A percentile compares a stretch with the other conserved stretches of the same genome.
phyloP scores from a whole-genome alignment of 1,140 invertebrate species.

The Calliopsis andreniformis region DNA sequence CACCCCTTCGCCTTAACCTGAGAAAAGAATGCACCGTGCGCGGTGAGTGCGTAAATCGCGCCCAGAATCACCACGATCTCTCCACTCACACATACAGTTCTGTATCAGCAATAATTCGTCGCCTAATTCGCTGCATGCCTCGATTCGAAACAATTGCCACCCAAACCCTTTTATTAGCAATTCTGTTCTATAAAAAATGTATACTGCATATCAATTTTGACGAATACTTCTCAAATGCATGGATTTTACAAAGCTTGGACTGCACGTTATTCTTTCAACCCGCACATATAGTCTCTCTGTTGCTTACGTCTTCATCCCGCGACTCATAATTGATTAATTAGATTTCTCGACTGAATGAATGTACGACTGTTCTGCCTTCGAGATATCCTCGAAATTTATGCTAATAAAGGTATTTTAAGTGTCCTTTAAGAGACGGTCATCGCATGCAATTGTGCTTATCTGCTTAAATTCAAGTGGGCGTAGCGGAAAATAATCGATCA shows the following conservation, averaged over 20 bases:
- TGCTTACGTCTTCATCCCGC: neutral
- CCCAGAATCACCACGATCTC: conserved; percentile 76
- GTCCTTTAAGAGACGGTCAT: conserved; percentile 22
- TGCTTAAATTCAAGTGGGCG: conserved; percentile 38
- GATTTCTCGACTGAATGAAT: conserved; percentile 39
- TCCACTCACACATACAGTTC: conserved; percentile 78
- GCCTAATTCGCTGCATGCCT: conserved; percentile 64
- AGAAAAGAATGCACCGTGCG: conserved; percentile 96
- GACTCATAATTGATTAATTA: conserved; percentile 43
- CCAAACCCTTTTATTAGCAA: neutral
- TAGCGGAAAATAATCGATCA: conserved; percentile 26
- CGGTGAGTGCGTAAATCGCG: conserved; percentile 86
- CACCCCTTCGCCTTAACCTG: conserved; percentile 93
- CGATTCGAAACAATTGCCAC: conserved; percentile 48
- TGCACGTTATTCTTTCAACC: neutral
- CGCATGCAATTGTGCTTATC: conserved; percentile 24
- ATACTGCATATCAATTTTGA: neutral
- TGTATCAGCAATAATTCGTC: conserved; percentile 79
- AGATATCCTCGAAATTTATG: conserved; percentile 20
- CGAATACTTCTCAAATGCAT: neutral
- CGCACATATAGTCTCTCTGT: neutral
- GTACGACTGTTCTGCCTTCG: neutral
- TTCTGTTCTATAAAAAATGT: neutral
- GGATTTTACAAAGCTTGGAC: neutral
- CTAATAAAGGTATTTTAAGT: conserved; percentile 26